These are phyloP conservation scores for Dicrostonyx torquatus DNA, from an alignment of 2,797 vertebrate genomes.

Conservation along the genomic window DNA sequence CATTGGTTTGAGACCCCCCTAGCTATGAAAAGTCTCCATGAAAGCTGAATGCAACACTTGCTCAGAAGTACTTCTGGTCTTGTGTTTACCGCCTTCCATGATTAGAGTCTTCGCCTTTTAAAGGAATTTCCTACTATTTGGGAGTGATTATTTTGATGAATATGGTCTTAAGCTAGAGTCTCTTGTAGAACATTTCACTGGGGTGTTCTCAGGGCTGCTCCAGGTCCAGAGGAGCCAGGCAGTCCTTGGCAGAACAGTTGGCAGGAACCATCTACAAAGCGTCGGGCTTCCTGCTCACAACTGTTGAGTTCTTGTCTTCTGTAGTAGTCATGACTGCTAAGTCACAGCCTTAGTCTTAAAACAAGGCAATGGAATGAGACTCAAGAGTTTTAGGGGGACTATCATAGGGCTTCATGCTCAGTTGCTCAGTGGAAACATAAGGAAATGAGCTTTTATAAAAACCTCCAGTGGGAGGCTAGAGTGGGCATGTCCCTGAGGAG, in stretches of 20 bases:
- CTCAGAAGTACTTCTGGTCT: neutral
- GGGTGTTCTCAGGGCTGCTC: neutral
- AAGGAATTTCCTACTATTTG: constrained; percentile 46
- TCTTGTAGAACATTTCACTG: neutral
- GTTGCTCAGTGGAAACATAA: neutral
- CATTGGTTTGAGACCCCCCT: neutral
- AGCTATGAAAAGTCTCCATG: neutral
- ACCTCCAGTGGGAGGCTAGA: neutral
- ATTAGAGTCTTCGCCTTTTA: constrained; percentile 18
- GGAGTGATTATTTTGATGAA: neutral
- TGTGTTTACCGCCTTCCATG: constrained; percentile 2
- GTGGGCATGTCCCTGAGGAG: neutral
- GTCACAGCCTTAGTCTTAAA: constrained; percentile 12
- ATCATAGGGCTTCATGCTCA: neutral
- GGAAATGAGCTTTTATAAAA: constrained; percentile 25
- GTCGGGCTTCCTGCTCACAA: neutral
- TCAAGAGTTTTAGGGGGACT: neutral
- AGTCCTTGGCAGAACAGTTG: neutral
- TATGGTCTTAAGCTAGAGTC: neutral
- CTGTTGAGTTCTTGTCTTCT: neutral
- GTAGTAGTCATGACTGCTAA: neutral
- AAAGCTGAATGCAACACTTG: constrained; percentile 11
- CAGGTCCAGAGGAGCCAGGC: neutral
- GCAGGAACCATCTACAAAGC: neutral
- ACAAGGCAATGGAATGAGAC: neutral